Base-by-base conservation (phyloP, 2,888 invertebrate genomes). In the Glomeris marginata region DNA sequence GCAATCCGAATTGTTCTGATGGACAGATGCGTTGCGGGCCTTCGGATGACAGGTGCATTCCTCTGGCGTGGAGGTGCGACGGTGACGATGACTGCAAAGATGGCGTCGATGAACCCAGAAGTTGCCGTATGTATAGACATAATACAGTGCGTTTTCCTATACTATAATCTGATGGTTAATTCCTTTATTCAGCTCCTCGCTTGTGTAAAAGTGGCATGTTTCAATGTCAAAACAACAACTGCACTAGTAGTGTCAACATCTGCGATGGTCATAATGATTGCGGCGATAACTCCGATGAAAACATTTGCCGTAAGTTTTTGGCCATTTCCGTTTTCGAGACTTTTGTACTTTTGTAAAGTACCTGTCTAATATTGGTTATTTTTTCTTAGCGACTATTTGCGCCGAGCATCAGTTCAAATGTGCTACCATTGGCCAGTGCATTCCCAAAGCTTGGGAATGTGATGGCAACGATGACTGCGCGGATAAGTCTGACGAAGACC, bases 251-350 rank as follows among this genome's bases (percentile, higher is more conserved):
- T 4, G 85, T 90, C 1, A 85, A 86, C 1, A 85, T 94, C 57
- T 95, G 94, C 63, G 92, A 94, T 64, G 92, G 92, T 18, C 64
- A 66, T 20, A 84, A 91, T 61, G 92, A 94, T 64, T 94, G 94
- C 61, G 87, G 88, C 0, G 92, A 94, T 62, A 78, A 79, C 47
- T 84, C 83, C 45, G 94, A 95, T 63, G 73, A 73, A 60, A 83
- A 84, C 62, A 78, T 84, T 58, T 97, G 97, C 59, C 62, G 67
- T 66, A 40, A 34, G 8, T 49, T 16, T 49, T 33, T 34, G 16
- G 13, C 15, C 16, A 18, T 28, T 43, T 10, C 10, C 8, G 13
- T 8, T 15, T 48, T n/a, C 2, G 20, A 1, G 28, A 13, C 6
- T 20, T 35, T 21, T 48, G 13, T 16, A 16, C 21, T 35, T 34